Conservation (phyloP, 2,888 invertebrate genomes). For the Clunio marinus region DNA sequence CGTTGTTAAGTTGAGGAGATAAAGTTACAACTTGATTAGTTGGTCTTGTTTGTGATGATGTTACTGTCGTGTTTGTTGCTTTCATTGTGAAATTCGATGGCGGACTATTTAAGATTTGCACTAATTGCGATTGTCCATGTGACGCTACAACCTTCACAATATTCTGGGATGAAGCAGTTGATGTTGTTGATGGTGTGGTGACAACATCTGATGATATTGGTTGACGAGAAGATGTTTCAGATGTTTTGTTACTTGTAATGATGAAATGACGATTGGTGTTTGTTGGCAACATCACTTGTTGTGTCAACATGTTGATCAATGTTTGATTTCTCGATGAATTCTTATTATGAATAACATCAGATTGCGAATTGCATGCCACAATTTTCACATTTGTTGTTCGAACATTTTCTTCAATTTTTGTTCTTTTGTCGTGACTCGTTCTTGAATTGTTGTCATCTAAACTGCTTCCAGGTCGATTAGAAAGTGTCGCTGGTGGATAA, state of each 20-base stretch:
- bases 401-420: too few relatives aligned
- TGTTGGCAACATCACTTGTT: conserved; percentile 31
- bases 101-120: conserved; percentile 40
- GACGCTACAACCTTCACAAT: background rate
- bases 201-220: background rate
- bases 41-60: background rate
- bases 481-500: conserved; percentile 30
- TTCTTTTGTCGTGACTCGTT: too few relatives aligned
- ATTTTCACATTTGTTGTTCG: conserved; percentile 20
- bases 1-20: too few relatives aligned
- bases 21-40: background rate
- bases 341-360: background rate
- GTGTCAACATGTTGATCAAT: conserved; percentile 32
- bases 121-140: conserved; percentile 33
- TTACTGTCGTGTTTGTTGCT: background rate
- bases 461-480: background rate
- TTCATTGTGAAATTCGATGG: conserved; percentile 33
- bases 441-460: background rate
- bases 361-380: conserved; percentile 10
- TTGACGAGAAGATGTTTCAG: too few relatives aligned
- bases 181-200: background rate
- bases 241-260: conserved; percentile 23
- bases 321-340: conserved; percentile 30
- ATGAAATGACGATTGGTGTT: conserved; percentile 27
- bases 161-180: background rate